phyloP scores from a whole-genome alignment of 1,140 invertebrate species.

The Tribolium castaneum region DNA sequence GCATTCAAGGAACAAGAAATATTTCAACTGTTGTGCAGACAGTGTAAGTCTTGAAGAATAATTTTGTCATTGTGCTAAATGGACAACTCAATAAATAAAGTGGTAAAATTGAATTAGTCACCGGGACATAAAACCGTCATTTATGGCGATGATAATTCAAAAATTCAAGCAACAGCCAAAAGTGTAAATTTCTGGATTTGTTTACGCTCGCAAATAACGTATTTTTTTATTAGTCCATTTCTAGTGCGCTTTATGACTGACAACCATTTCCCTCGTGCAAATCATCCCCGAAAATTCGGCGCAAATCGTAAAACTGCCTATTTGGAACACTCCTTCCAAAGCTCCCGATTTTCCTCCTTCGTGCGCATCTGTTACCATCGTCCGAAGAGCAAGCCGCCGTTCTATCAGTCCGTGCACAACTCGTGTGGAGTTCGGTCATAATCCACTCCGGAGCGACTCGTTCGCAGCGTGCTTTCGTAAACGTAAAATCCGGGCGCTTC shows the following conservation, averaged over 20 bases:
- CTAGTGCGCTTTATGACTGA: background rate
- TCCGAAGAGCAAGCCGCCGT: slow-evolving; percentile 3
- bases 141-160: too few species aligned
- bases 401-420: slow-evolving; percentile 18
- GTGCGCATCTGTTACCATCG: slow-evolving; percentile 26
- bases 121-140: too few species aligned
- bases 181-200: background rate
- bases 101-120: background rate
- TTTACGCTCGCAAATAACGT: background rate
- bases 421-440: background rate
- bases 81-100: background rate
- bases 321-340: slow-evolving; percentile 5
- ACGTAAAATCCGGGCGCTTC: background rate
- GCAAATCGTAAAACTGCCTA: slow-evolving; percentile 4
- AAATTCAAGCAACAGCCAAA: background rate
- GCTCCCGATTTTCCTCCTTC: background rate
- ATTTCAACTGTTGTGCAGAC: too few species aligned
- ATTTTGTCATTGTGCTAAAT: background rate
- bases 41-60: background rate
- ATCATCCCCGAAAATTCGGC: slow-evolving; percentile 4
- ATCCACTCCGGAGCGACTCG: background rate
- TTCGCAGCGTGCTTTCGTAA: slow-evolving; percentile 13
- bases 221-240: background rate
- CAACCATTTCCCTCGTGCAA: background rate
- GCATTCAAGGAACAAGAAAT: too few species aligned